These are phyloP conservation scores for Caenorhabditis briggsae DNA, from an alignment of 1,140 invertebrate species.

Conservation along the genomic window DNA sequence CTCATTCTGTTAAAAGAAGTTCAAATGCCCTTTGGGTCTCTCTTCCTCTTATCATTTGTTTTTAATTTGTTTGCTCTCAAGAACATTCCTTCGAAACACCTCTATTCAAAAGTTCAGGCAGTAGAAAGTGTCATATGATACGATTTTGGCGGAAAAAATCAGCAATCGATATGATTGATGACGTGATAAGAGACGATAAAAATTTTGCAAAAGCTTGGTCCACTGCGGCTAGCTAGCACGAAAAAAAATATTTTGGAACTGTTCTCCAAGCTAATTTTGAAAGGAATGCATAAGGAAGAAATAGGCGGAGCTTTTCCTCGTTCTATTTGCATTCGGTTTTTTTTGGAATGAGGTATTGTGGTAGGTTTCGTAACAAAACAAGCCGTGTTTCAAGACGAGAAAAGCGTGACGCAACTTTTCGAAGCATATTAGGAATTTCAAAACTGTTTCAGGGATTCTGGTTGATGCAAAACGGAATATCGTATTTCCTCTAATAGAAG, in stretches of 20 bases:
- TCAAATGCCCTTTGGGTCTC: constrained; percentile 10
- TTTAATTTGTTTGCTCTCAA: not conserved
- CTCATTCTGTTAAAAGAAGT: not conserved
- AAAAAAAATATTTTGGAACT: no score
- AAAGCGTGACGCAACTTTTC: constrained; percentile 13
- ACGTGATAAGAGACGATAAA: no score
- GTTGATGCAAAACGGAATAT: no score
- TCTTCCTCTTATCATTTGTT: not conserved
- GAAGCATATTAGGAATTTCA: not conserved
- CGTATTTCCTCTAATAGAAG: no score
- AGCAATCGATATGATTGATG: no score
- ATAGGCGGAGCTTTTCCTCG: no score
- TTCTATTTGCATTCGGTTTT: not conserved
- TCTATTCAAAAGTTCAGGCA: not conserved
- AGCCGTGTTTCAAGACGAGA: not conserved
- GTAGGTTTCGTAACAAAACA: constrained; percentile 29
- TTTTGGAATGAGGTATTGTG: not conserved
- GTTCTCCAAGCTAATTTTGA: no score
- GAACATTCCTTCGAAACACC: not conserved
- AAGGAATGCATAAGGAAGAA: no score
- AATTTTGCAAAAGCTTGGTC: no score
- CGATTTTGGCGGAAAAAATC: no score
- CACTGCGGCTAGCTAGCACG: no score
- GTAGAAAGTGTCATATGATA: no score
- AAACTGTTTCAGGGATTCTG: not conserved